Evolutionary conservation across 2,113 vertebrate species (phyloP), one percentile per base, ranked within the genome.

Genomic region (Peromyscus polionotus): DNA sequence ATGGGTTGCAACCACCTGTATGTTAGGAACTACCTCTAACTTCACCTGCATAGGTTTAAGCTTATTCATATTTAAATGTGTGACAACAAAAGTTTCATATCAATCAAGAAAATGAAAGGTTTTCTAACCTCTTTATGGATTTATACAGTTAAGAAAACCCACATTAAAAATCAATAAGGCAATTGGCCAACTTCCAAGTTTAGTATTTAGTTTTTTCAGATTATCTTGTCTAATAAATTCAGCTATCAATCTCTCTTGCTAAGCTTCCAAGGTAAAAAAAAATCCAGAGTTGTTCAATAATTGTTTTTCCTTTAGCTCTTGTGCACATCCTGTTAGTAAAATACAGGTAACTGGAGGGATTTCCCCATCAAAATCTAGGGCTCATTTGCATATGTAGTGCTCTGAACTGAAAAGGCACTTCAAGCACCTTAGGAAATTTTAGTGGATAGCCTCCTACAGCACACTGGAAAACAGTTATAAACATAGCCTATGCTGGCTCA

Each of bases 341-440:
- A 36, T 24, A 79, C 57, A n/a, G 75, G 51, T 36, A 88, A 26
- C 28, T 6, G 4, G 7, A 54, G 19, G 36, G 54, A 54, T 13
- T 33, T 3, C 39, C 9, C 33, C 68, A 31, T 19, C 14, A 57
- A 57, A 24, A 84, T n/a, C 12, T 39, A 54, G 65, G 51, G 5
- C 5, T 10, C 36, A n/a, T 7, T 6, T 19, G 24, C 36, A n/a
- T 13, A 28, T 3, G 12, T 6, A 54, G 19, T 20, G 12, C 0
- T 3, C 0, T 9, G 51, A 28, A 33, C 7, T 85, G 63, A 42
- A 94, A 94, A 54, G 11, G 54, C 54, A 54, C 54, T 54, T 12
- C 54, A 54, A 54, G 13, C 54, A 54, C 54, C 19, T 88, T 12
- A 13, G 51, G 39, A 72, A 61, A 85, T 39, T 45, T 72, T 63